These are phyloP conservation scores for Chelmon rostratus DNA, from an alignment of 2,797 vertebrate genomes.

Conservation along the genomic window DNA sequence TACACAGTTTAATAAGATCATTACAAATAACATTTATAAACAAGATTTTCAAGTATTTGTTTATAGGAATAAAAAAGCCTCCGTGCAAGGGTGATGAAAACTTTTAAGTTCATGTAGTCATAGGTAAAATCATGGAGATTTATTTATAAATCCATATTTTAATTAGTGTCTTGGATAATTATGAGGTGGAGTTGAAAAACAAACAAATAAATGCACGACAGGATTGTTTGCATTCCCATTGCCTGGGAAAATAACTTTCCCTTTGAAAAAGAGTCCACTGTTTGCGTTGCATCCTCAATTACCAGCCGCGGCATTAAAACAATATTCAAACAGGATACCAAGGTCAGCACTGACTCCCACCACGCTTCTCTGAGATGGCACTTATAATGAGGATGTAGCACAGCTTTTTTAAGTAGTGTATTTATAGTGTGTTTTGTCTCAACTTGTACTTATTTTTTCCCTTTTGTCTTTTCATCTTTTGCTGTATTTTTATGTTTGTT, in stretches of 20 bases:
- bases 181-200: conserved; percentile 67
- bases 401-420: conserved; percentile 78
- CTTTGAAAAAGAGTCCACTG: conserved; percentile 82
- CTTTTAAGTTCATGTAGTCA: conserved; percentile 62
- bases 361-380: conserved; percentile 79
- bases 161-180: conserved; percentile 79
- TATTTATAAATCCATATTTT: conserved; percentile 81
- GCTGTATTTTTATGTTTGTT: conserved; percentile 25
- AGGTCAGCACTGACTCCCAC: conserved; percentile 81
- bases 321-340: conserved; percentile 83
- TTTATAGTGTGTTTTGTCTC: conserved; percentile 82
- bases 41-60: conserved; percentile 6
- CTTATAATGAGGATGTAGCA: conserved; percentile 78
- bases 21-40: conserved; percentile 11
- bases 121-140: conserved; percentile 74
- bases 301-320: conserved; percentile 79
- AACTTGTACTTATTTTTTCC: conserved; percentile 70
- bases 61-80: conserved; percentile 1
- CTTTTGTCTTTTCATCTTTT: conserved; percentile 70
- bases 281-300: conserved; percentile 81
- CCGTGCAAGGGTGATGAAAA: conserved; percentile 47
- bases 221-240: conserved; percentile 79
- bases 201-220: conserved; percentile 76
- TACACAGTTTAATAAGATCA: not conserved
- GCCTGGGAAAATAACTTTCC: conserved; percentile 77